Evolutionary conservation across 2,113 vertebrate genomes (phyloP).

Genomic region (Columbina picui): DNA sequence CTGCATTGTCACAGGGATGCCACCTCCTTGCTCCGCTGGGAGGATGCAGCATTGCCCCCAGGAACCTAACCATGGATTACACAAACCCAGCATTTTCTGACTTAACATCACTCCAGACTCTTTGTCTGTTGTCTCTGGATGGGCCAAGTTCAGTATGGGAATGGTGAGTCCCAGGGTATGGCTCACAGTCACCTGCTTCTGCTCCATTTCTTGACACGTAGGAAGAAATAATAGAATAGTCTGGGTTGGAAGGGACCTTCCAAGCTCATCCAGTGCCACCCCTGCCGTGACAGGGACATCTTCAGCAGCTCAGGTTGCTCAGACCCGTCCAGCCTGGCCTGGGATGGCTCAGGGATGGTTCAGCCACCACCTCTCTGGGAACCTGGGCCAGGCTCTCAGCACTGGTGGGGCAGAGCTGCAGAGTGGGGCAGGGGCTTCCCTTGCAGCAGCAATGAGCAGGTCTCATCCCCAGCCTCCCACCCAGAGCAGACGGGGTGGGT

Average conservation of each 20-base stretch:
- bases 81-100: neutral
- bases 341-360: no score
- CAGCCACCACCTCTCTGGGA: no score
- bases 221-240: neutral
- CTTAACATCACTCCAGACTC: neutral
- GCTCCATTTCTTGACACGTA: fast-evolving
- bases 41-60: neutral
- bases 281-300: no score
- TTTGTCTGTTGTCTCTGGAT: neutral
- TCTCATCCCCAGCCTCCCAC: neutral
- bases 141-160: neutral
- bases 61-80: neutral
- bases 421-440: fast-evolving
- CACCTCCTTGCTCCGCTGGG: neutral
- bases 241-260: no score
- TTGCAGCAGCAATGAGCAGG: fast-evolving
- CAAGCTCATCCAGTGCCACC: no score
- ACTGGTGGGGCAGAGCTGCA: neutral
- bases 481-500: neutral
- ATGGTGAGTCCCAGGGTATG: no score
- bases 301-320: no score
- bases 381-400: no score
- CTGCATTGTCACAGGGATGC: neutral
- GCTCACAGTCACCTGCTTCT: fast-evolving
- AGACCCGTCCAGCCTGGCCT: no score